Evolutionary conservation across 1,140 invertebrate species (phyloP).

Genomic region (Trichogramma pretiosum): DNA sequence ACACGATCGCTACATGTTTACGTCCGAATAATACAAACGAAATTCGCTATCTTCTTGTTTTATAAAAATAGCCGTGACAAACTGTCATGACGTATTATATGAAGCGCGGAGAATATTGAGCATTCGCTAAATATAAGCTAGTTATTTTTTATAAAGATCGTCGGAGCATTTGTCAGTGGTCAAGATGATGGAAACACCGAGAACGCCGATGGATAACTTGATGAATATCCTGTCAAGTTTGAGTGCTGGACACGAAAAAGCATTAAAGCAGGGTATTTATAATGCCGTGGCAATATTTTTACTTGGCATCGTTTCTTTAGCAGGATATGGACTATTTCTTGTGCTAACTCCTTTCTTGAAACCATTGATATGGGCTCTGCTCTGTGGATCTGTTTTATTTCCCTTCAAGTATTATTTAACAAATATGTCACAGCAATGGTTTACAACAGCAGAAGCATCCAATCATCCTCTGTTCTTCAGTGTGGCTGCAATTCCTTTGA

Average conservation of each 20-base stretch:
- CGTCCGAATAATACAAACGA: too few relatives aligned
- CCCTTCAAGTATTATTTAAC: constrained; percentile 76
- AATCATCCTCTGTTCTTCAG: constrained; percentile 58
- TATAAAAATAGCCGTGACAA: too few relatives aligned
- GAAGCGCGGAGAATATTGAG: too few relatives aligned
- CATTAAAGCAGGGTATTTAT: constrained; percentile 79
- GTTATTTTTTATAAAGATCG: too few relatives aligned
- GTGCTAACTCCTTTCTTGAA: constrained; percentile 85
- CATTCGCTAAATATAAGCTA: too few relatives aligned
- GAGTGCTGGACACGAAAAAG: constrained; percentile 56
- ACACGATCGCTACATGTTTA: too few relatives aligned
- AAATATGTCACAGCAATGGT: constrained; percentile 63
- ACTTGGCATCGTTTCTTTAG: constrained; percentile 55
- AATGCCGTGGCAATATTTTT: constrained; percentile 72
- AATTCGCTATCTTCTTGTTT: too few relatives aligned
- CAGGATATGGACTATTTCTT: constrained; percentile 70
- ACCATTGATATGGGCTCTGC: constrained; percentile 85
- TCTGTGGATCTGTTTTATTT: constrained; percentile 83
- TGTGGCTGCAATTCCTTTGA: constrained; percentile 63
- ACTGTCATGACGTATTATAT: too few relatives aligned
- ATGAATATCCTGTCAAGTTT: constrained; percentile 37
- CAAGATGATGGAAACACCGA: constrained; percentile 25
- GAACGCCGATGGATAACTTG: constrained; percentile 41
- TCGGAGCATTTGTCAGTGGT: too few relatives aligned
- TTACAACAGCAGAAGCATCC: constrained; percentile 51